Evolutionary conservation across 1,140 invertebrate species (phyloP).

Genomic region (Zaprionus ghesquierei): DNA sequence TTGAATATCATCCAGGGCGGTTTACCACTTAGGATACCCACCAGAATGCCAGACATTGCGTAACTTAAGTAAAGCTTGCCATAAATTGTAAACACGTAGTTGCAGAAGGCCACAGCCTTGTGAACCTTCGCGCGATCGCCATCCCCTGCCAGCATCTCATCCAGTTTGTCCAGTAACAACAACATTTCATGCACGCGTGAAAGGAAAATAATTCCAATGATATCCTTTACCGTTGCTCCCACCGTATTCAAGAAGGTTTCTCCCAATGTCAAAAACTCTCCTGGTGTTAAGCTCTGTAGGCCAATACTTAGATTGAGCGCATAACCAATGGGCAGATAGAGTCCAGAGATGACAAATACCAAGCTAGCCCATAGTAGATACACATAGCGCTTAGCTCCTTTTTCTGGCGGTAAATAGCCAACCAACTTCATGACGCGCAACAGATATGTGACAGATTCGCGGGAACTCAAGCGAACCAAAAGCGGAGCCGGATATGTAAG

Average conservation of each 20-base stretch:
- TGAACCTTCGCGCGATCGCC: neutral
- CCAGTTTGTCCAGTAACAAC: neutral
- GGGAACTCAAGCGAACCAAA: neutral
- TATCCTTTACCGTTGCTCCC: neutral
- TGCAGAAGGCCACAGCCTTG: neutral
- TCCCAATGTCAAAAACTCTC: neutral
- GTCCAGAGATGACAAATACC: neutral
- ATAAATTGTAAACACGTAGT: neutral
- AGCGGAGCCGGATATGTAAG: neutral
- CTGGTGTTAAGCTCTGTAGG: neutral
- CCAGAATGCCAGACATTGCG: neutral
- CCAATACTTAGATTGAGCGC: neutral
- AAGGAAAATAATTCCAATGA: neutral
- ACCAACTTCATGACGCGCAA: neutral
- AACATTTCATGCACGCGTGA: neutral
- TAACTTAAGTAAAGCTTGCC: neutral
- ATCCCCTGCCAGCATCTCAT: neutral
- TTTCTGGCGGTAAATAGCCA: neutral
- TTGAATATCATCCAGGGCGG: conserved; percentile 4
- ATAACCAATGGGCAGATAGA: conserved; percentile 9
- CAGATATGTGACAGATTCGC: neutral
- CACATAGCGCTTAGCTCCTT: neutral
- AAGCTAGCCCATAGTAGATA: neutral
- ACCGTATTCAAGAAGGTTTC: neutral
- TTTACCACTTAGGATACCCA: neutral